Evolutionary conservation across 2,113 vertebrate genomes (phyloP).

Genomic region (Callaeas wilsoni): DNA sequence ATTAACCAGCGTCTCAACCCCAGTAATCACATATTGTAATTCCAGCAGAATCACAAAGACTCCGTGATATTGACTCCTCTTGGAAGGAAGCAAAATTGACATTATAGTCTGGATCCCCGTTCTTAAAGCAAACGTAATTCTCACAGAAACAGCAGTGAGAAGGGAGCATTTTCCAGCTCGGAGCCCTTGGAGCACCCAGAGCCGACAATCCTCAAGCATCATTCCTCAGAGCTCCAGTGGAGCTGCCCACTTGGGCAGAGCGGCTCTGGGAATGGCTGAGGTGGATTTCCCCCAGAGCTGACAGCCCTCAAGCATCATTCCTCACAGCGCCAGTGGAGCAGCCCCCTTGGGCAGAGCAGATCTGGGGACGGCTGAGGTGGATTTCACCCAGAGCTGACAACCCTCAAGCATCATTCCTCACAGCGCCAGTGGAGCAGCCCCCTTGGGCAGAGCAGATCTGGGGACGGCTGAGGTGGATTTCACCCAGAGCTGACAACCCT

Average conservation of each 20-base stretch:
- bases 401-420: too few species aligned
- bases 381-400: background rate
- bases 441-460: background rate
- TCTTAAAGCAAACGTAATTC: background rate
- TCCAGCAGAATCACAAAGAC: background rate
- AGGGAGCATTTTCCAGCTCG: accelerated
- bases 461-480: background rate
- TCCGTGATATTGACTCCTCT: background rate
- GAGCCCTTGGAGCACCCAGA: background rate
- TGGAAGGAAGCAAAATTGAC: background rate
- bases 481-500: background rate
- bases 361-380: background rate
- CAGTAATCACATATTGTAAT: background rate
- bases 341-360: background rate
- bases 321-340: background rate
- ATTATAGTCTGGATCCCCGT: background rate
- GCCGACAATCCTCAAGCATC: background rate
- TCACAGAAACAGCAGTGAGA: background rate
- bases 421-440: background rate
- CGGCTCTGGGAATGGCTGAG: accelerated
- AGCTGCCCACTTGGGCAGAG: background rate
- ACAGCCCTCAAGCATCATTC: too few species aligned
- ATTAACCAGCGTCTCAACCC: conserved; percentile 26
- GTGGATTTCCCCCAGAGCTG: background rate
- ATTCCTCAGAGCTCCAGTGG: background rate